Conservation (phyloP, 2,888 invertebrate species). For the Carpatolechia fugitivella region DNA sequence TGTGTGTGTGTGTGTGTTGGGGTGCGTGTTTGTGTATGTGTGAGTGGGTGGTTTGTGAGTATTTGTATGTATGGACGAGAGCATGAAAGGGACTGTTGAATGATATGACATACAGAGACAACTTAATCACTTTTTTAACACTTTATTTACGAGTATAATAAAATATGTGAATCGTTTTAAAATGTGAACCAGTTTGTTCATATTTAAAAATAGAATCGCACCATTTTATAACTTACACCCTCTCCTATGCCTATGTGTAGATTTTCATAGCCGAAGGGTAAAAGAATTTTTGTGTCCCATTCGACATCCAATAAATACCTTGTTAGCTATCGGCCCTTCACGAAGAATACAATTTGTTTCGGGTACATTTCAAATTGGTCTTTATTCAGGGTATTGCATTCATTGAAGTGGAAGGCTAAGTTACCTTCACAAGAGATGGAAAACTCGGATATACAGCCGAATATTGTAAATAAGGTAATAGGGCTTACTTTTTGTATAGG, state of each 20-base stretch:
- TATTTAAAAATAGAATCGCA: neutral
- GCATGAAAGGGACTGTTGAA: too few relatives aligned
- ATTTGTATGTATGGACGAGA: too few relatives aligned
- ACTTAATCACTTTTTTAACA: too few relatives aligned
- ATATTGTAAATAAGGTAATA: too few relatives aligned
- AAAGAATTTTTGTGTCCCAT: constrained; percentile 44
- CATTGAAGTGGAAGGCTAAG: constrained; percentile 4
- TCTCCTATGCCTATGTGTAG: neutral
- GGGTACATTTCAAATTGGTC: constrained; percentile 23
- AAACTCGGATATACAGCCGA: neutral
- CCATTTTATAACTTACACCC: neutral
- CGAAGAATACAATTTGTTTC: constrained; percentile 22
- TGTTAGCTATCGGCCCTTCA: constrained; percentile 30
- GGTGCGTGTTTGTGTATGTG: too few relatives aligned
- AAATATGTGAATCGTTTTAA: too few relatives aligned
- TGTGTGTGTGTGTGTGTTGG: too few relatives aligned
- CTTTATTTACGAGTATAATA: too few relatives aligned
- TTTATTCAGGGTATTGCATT: constrained; percentile 1
- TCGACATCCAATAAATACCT: constrained; percentile 50
- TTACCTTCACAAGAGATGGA: neutral
- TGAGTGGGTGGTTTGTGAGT: too few relatives aligned
- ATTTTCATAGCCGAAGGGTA: constrained; percentile 40
- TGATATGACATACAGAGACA: too few relatives aligned
- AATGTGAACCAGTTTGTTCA: too few relatives aligned
- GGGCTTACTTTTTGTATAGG: too few relatives aligned